Percentiles rank a stretch among this genome's conserved stretches.
phyloP scores from a whole-genome alignment of 2,113 vertebrate genomes.

The Glaucidium brasilianum region DNA sequence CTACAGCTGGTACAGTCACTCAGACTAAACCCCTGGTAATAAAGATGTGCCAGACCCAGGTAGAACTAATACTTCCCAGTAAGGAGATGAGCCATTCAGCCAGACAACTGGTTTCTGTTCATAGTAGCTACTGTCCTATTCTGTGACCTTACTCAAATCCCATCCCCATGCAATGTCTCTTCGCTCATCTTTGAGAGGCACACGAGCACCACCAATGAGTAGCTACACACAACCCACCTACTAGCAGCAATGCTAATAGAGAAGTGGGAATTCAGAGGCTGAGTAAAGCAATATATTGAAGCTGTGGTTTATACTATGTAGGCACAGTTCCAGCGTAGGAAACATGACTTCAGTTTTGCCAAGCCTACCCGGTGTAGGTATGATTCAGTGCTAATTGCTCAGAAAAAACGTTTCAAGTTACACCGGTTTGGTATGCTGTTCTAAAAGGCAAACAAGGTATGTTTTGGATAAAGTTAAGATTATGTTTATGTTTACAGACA shows the following conservation, averaged over 20 bases:
- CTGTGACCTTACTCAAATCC: neutral
- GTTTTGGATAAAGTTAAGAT: neutral
- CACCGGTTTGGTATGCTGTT: neutral
- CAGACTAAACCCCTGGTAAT: neutral
- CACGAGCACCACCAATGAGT: fast-evolving
- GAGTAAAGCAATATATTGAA: neutral
- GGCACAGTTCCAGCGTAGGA: neutral
- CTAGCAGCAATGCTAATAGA: too few species aligned
- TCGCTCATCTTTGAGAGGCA: neutral
- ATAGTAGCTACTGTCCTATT: neutral
- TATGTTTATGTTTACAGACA: slow-evolving; percentile 45
- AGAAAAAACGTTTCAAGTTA: neutral
- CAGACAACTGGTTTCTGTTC: neutral
- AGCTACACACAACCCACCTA: neutral
- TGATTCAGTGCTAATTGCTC: slow-evolving; percentile 6
- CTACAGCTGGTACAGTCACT: neutral
- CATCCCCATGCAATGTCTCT: fast-evolving
- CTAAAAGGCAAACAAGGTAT: neutral
- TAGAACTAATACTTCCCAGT: neutral
- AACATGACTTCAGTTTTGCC: neutral
- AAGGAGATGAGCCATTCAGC: neutral
- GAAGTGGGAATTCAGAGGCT: neutral
- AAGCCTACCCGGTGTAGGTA: neutral
- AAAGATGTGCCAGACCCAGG: neutral
- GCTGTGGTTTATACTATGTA: neutral